Conservation (phyloP, 2,888 invertebrate species). For the Metellina segmentata region DNA sequence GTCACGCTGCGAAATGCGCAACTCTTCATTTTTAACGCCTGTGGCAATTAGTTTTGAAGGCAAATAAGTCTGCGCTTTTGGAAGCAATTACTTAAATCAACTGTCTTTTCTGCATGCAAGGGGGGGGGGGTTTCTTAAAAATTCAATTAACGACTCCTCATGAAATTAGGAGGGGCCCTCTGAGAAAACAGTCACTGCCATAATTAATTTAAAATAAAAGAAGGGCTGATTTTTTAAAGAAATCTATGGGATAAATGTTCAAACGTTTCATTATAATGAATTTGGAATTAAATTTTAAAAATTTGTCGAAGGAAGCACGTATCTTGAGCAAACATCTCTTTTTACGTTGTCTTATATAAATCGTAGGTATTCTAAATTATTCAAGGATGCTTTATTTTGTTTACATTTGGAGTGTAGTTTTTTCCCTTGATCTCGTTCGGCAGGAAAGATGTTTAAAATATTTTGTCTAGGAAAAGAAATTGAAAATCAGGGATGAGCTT, state of each 20-base stretch:
- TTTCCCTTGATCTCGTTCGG: too few species aligned
- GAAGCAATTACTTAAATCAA: slow-evolving; percentile 31
- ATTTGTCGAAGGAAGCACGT: background rate
- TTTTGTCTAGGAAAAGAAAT: too few species aligned
- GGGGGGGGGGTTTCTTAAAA: background rate
- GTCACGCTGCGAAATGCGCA: background rate
- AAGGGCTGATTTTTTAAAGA: background rate
- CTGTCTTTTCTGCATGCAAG: slow-evolving; percentile 3
- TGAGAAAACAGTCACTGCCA: background rate
- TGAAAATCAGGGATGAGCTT: too few species aligned
- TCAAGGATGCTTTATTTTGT: too few species aligned
- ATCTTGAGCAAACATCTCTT: background rate
- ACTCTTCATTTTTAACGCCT: background rate
- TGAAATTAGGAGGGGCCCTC: background rate
- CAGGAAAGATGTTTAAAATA: too few species aligned
- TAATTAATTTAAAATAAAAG: slow-evolving; percentile 1
- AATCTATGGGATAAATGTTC: background rate
- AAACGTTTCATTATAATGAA: background rate
- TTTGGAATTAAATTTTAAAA: background rate
- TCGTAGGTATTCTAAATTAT: too few species aligned
- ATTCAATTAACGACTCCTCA: background rate
- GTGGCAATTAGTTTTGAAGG: background rate
- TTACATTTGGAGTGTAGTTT: too few species aligned
- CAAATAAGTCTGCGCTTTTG: background rate
- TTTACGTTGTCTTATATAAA: background rate